Evolutionary conservation across 2,797 vertebrate species (phyloP).

Genomic region (Heliangelus exortis): DNA sequence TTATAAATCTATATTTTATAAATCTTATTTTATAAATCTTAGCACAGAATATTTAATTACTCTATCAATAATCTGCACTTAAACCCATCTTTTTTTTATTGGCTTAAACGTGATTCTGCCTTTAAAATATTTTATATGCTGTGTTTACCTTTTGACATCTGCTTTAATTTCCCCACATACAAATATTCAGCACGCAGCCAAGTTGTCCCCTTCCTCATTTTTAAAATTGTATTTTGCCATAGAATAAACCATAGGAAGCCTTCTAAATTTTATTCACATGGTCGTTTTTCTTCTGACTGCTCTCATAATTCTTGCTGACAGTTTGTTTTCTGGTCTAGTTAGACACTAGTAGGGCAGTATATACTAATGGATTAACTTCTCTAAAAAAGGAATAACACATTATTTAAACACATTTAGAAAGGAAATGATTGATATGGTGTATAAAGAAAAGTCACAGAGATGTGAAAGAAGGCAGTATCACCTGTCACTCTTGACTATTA

Average conservation of each 20-base stretch:
- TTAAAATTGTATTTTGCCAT: background rate
- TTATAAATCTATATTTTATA: background rate
- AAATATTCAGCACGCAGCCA: background rate
- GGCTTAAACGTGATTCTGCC: background rate
- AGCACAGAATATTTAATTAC: background rate
- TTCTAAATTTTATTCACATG: background rate
- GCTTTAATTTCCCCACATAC: background rate
- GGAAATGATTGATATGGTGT: conserved; percentile 10
- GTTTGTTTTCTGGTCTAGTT: background rate
- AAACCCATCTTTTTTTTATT: background rate
- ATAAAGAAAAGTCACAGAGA: conserved; percentile 37
- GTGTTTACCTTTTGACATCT: background rate
- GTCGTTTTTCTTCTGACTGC: background rate
- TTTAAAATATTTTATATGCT: background rate
- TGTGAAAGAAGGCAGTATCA: conserved; percentile 51
- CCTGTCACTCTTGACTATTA: conserved; percentile 41
- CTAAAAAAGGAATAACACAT: background rate
- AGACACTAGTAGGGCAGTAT: background rate
- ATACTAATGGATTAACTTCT: background rate
- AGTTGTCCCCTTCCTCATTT: background rate
- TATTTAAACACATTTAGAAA: conserved; percentile 16
- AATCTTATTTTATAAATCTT: background rate
- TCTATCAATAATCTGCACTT: background rate
- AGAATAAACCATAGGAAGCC: background rate
- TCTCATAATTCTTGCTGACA: background rate